These are phyloP conservation scores for Sebastes minor DNA, from an alignment of 2,797 vertebrate species.

Conservation along the genomic window DNA sequence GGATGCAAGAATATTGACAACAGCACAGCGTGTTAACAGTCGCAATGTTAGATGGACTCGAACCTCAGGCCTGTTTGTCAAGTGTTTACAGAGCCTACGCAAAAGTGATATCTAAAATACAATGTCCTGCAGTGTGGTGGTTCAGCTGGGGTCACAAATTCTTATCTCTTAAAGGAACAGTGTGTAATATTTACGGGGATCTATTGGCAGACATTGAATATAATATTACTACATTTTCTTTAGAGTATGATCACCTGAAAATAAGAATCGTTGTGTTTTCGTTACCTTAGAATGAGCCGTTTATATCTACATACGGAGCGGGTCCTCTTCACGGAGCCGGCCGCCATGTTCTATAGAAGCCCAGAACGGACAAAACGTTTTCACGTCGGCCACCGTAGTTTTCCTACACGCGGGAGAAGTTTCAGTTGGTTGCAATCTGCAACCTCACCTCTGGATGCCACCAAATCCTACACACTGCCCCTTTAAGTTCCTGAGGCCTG, in stretches of 20 bases:
- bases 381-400: accelerated
- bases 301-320: too few species aligned
- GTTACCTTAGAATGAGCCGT: too few species aligned
- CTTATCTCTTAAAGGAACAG: too few species aligned
- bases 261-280: neutral
- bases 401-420: too few species aligned
- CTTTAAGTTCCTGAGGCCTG: neutral
- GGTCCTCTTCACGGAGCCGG: too few species aligned
- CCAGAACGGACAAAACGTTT: too few species aligned
- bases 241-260: neutral
- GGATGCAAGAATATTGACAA: constrained; percentile 27
- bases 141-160: constrained; percentile 16
- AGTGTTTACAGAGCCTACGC: constrained; percentile 50
- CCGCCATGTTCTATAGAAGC: too few species aligned
- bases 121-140: neutral
- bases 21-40: neutral
- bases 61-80: constrained; percentile 8
- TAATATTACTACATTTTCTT: neutral
- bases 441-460: too few species aligned
- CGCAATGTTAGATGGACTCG: neutral
- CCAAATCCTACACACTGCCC: too few species aligned
- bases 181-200: neutral
- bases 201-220: neutral
- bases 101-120: neutral
- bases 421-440: too few species aligned